Evolutionary conservation across 2,113 vertebrate species (phyloP).

Genomic region (Hystrix brachyura): DNA sequence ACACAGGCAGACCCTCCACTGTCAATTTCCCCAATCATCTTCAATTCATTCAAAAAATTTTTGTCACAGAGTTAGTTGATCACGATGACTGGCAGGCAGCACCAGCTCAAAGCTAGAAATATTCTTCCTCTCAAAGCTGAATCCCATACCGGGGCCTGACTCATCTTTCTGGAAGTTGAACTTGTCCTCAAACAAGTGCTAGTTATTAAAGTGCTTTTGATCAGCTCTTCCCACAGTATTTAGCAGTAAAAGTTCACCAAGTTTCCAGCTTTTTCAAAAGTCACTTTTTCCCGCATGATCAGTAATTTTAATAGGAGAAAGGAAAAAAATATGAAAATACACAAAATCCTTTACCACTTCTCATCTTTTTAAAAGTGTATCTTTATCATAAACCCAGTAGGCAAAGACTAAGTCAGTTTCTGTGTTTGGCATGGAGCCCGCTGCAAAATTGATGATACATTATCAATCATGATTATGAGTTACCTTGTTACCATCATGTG

Average conservation of each 20-base stretch:
- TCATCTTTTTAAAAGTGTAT: not conserved
- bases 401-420: conserved; percentile 52
- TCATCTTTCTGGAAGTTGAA: not conserved
- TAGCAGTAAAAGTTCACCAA: not conserved
- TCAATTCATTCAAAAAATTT: conserved; percentile 8
- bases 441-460: conserved; percentile 13
- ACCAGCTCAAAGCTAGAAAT: not conserved
- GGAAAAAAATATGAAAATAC: not conserved
- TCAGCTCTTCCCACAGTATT: not conserved
- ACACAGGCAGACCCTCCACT: not conserved
- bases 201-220: not conserved
- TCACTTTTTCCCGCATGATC: not conserved
- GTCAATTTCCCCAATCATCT: not conserved
- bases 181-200: not conserved
- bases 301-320: conserved; percentile 51
- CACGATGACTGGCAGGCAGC: not conserved
- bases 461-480: conserved; percentile 66
- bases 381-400: conserved; percentile 50
- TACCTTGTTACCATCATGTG: conserved; percentile 42
- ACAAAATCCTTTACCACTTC: conserved; percentile 7
- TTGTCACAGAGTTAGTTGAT: not conserved
- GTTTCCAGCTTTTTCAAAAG: conserved; percentile 31
- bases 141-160: not conserved
- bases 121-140: not conserved
- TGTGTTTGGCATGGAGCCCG: not conserved